Evolutionary conservation across 2,113 vertebrate genomes (phyloP), one percentile per base, ranked within the genome.

Genomic region (Dolichallabes microphthalmus): DNA sequence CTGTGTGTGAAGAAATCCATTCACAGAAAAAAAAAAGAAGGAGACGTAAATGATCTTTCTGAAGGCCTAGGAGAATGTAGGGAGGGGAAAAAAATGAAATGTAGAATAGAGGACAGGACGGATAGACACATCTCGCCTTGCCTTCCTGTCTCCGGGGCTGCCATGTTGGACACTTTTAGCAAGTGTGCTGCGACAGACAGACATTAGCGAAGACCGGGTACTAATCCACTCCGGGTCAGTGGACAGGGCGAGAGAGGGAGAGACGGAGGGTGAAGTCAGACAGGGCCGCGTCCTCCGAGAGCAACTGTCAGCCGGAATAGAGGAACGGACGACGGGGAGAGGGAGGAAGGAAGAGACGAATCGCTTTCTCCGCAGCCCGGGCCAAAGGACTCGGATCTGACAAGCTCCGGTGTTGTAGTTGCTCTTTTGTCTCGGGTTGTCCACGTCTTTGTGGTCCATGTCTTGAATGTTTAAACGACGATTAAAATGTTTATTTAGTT

Each of bases 151-250:
- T 66, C 22, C 88, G 86, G 91, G 89, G 91, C 92, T 93, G 68
- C 19, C 74, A 32, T 91, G 85, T 93, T 89, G 90, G 92, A 92
- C 92, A 92, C 90, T 94, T 93, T 93, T 94, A 90, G 84, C 30
- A 88, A 87, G 89, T 92, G 93, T 92, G 91, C 93, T 58, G 91
- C 92, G 93, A 94, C 94, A 94, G 92, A 87, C 89, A 94, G 91
- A 90, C 92, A 93, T 95, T 94, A 91, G 90, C 74, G 93, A 87
- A 90, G 91, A 93, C 92, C 92, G 92, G 92, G 92, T 92, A 89
- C 93, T 90, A 88, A 94, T 92, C 91, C 93, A 93, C 94, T 95
- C 91, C 85, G 91, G 91, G 89, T 95, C 93, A 94, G 91, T 93
- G 94, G 92, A 95, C 94, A 94, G 93, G 93, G 92, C 93, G 93